Evolutionary conservation across 1,140 invertebrate genomes (phyloP).

Genomic region (Dolichoris vasculosae): DNA sequence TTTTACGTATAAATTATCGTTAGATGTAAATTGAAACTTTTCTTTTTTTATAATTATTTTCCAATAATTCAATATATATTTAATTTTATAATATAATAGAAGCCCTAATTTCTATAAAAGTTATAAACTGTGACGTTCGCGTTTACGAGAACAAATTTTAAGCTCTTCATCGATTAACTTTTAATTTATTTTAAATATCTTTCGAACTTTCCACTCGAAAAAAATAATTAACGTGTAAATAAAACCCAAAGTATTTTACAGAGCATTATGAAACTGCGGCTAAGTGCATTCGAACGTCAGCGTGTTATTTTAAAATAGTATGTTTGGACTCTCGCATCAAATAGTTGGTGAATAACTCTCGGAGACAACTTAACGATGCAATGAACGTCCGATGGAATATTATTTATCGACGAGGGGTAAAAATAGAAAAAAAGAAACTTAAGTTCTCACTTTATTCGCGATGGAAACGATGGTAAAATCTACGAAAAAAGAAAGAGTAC

Average conservation of each 20-base stretch:
- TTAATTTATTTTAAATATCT: constrained; percentile 3
- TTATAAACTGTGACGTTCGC: no score
- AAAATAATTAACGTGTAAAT: not conserved
- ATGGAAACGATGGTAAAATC: not conserved
- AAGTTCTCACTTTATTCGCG: constrained; percentile 9
- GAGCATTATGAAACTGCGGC: constrained; percentile 3
- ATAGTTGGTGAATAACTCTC: constrained; percentile 56
- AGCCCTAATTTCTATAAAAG: no score
- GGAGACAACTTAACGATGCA: constrained; percentile 66
- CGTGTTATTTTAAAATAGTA: constrained; percentile 20
- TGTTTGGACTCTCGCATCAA: not conserved
- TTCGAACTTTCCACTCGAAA: not conserved
- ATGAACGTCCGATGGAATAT: constrained; percentile 67
- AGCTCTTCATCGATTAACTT: not conserved
- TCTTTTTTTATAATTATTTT: no score
- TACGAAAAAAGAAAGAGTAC: constrained; percentile 16
- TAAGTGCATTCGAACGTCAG: not conserved
- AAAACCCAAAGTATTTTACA: not conserved
- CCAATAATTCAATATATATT: no score
- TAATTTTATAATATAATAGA: no score
- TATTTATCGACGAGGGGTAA: constrained; percentile 62
- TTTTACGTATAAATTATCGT: no score
- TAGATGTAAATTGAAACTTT: no score
- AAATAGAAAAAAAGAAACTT: constrained; percentile 11
- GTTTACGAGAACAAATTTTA: no score